Conservation (phyloP, 2,888 invertebrate genomes). For the Venusia cambrica region DNA sequence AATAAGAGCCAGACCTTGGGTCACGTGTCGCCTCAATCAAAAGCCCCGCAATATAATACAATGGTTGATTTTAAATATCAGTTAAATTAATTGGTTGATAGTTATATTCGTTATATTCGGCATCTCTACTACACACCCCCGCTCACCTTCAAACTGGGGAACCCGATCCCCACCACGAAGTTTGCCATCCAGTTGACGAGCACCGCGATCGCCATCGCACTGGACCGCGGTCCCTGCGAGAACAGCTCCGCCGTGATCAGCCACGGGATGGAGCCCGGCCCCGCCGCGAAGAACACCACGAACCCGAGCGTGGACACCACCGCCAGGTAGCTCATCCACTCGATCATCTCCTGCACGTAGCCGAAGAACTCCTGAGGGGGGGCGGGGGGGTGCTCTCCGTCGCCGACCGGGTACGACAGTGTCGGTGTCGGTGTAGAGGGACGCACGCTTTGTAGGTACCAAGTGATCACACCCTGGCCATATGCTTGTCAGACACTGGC, state of each 20-base stretch:
- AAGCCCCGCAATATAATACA: too few species aligned
- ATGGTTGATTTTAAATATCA: too few species aligned
- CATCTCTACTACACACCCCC: too few species aligned
- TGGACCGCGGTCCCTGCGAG: slow-evolving; percentile 96
- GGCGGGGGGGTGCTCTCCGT: slow-evolving; percentile 84
- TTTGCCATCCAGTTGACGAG: slow-evolving; percentile 99
- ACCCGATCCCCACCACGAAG: slow-evolving; percentile 96
- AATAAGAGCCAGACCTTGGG: too few species aligned
- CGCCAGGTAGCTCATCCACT: slow-evolving; percentile 98
- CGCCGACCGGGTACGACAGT: slow-evolving; percentile 78
- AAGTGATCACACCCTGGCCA: slow-evolving; percentile 56
- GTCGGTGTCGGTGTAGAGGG: slow-evolving; percentile 62
- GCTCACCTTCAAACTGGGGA: slow-evolving; percentile 97
- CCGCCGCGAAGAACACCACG: slow-evolving; percentile 98
- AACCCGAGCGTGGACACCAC: slow-evolving; percentile 96
- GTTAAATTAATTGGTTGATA: slow-evolving; percentile 5
- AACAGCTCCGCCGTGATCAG: slow-evolving; percentile 98
- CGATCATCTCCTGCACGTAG: slow-evolving; percentile 98
- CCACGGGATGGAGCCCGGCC: slow-evolving; percentile 99
- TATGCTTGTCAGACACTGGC: slow-evolving; percentile 40
- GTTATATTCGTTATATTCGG: slow-evolving; percentile 67
- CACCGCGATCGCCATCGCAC: slow-evolving; percentile 98
- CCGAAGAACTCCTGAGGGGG: slow-evolving; percentile 98
- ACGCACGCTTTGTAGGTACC: too few species aligned
- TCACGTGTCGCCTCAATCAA: too few species aligned